These are phyloP conservation scores for Sinohyriopsis cumingii DNA, from an alignment of 2,888 invertebrate genomes.

Conservation along the genomic window DNA sequence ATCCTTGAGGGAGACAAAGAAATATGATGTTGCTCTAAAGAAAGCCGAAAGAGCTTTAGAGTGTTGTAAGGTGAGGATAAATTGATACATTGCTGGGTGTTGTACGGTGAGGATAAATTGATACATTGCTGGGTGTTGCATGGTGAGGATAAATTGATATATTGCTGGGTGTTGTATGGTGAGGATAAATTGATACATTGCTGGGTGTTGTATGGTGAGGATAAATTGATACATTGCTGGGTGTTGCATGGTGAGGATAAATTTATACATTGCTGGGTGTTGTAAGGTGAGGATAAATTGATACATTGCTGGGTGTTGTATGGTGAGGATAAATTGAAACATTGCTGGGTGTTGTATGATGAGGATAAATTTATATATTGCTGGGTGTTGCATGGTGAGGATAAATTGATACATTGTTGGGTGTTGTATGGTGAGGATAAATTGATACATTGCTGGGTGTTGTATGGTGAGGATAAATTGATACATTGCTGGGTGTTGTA, in stretches of 20 bases:
- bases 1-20: constrained; percentile 9
- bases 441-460: neutral
- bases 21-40: constrained; percentile 17
- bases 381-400: constrained; percentile 16
- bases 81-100: neutral
- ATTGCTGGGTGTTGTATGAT: constrained; percentile 11
- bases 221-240: neutral
- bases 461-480: constrained; percentile 13
- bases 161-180: constrained; percentile 12
- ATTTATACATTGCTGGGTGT: neutral
- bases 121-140: neutral
- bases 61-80: constrained; percentile 16
- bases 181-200: neutral
- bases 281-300: constrained; percentile 13
- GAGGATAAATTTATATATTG: neutral
- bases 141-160: constrained; percentile 10
- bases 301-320: neutral
- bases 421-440: constrained; percentile 16
- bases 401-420: neutral
- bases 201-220: constrained; percentile 16
- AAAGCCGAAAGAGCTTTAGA: constrained; percentile 19
- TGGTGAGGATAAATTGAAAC: constrained; percentile 10
- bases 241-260: constrained; percentile 16
- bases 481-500: neutral
- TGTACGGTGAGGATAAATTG: constrained; percentile 12